Evolutionary conservation across 2,797 vertebrate genomes (phyloP).

Genomic region (Acridotheres tristis): DNA sequence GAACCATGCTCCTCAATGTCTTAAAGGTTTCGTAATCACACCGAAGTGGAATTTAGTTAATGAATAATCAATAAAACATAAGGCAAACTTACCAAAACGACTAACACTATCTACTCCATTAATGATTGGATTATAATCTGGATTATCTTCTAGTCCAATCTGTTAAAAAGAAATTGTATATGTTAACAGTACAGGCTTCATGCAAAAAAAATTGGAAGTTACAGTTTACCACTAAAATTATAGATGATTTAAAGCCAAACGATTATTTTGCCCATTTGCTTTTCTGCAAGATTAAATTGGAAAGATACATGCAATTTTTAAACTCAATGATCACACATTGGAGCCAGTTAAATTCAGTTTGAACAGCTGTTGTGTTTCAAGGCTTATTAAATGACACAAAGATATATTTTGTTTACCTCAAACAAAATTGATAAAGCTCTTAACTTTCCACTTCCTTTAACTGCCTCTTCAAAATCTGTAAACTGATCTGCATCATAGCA

Average conservation of each 20-base stretch:
- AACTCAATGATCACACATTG: neutral
- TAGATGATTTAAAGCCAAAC: neutral
- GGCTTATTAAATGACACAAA: conserved; percentile 11
- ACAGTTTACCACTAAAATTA: neutral
- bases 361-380: conserved; percentile 18
- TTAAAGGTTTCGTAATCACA: neutral
- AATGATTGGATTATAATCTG: conserved; percentile 85
- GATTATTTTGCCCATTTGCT: neutral
- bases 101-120: conserved; percentile 87
- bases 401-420: conserved; percentile 81
- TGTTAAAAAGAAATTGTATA: conserved; percentile 70
- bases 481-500: conserved; percentile 86
- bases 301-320: neutral
- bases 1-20: neutral
- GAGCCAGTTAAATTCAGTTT: conserved; percentile 3
- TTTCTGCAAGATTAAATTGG: conserved; percentile 2
- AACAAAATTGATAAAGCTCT: conserved; percentile 92
- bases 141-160: conserved; percentile 87
- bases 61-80: neutral
- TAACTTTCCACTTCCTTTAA: conserved; percentile 87
- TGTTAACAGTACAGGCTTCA: neutral
- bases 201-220: neutral
- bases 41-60: neutral
- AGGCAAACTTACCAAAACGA: conserved; percentile 85
- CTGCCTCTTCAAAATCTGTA: conserved; percentile 84